Percentiles rank a stretch among this genome's conserved stretches.
These are phyloP conservation scores for Brachirus orientalis DNA, from an alignment of 2,113 vertebrate genomes.

Conservation along the genomic window DNA sequence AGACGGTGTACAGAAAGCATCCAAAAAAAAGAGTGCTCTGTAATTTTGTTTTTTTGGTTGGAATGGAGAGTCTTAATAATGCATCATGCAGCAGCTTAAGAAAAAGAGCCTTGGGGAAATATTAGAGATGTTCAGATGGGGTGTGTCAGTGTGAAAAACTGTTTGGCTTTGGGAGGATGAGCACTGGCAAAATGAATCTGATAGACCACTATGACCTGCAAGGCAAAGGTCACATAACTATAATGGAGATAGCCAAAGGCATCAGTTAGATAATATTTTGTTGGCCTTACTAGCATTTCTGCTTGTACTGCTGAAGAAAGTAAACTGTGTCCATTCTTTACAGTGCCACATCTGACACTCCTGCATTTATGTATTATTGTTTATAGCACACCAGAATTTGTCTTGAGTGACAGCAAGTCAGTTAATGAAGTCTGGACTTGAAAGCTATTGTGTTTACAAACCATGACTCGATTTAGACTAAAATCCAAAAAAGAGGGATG, in stretches of 20 bases:
- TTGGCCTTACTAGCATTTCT: neutral
- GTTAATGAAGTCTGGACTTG: neutral
- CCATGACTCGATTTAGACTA: conserved; percentile 14
- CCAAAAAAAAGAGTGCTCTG: conserved; percentile 45
- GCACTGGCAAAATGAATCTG: neutral
- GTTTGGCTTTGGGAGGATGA: neutral
- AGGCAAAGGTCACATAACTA: neutral
- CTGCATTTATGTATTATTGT: conserved; percentile 5
- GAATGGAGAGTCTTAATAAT: conserved; percentile 23
- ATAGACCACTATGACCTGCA: neutral
- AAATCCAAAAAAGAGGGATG: conserved; percentile 8
- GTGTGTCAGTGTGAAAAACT: neutral
- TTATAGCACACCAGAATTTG: neutral
- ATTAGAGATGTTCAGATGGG: neutral
- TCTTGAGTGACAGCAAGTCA: conserved; percentile 7
- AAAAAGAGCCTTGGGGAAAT: neutral
- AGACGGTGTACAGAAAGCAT: conserved; percentile 23
- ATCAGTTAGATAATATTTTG: neutral
- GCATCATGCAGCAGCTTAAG: conserved; percentile 18
- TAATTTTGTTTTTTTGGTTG: conserved; percentile 35
- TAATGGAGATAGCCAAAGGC: neutral
- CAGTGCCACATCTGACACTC: neutral
- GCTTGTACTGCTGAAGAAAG: neutral
- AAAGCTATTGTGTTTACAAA: neutral
- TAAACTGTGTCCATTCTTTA: neutral